A percentile compares a stretch with the other conserved stretches of the same genome.
Evolutionary conservation across 2,888 invertebrate genomes (phyloP).

Genomic region (Oligia fasciuncula): DNA sequence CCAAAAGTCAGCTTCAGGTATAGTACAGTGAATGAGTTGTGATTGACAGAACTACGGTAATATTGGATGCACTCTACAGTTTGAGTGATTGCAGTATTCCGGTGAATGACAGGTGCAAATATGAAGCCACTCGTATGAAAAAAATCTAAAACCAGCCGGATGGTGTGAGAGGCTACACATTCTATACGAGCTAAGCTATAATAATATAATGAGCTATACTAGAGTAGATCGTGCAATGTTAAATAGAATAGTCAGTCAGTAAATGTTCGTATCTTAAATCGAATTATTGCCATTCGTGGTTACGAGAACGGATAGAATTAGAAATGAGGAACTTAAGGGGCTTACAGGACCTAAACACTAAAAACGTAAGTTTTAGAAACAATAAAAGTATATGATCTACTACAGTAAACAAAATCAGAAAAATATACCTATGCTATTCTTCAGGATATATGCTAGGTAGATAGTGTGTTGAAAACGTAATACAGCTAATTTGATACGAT

Average conservation of each 20-base stretch:
- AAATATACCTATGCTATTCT: too few relatives aligned
- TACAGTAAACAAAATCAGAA: too few relatives aligned
- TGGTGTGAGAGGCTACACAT: neutral
- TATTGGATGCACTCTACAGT: neutral
- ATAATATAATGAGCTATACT: neutral
- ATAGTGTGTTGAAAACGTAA: too few relatives aligned
- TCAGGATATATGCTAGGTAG: too few relatives aligned
- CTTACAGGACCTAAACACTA: too few relatives aligned
- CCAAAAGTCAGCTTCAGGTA: too few relatives aligned
- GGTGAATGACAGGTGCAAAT: neutral
- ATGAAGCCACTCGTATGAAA: neutral
- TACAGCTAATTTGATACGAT: too few relatives aligned
- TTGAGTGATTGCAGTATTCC: conserved; percentile 8
- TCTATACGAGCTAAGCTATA: too few relatives aligned
- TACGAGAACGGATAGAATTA: neutral
- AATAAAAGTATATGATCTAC: too few relatives aligned
- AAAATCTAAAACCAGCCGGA: neutral
- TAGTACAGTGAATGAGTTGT: neutral
- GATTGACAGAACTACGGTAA: neutral
- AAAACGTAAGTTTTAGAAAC: too few relatives aligned
- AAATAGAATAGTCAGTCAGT: neutral
- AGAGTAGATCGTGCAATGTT: neutral
- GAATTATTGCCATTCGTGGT: neutral
- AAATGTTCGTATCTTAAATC: too few relatives aligned
- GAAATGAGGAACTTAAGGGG: neutral